Conservation (phyloP, 1,140 invertebrate genomes). For the Drosophila bocki region DNA sequence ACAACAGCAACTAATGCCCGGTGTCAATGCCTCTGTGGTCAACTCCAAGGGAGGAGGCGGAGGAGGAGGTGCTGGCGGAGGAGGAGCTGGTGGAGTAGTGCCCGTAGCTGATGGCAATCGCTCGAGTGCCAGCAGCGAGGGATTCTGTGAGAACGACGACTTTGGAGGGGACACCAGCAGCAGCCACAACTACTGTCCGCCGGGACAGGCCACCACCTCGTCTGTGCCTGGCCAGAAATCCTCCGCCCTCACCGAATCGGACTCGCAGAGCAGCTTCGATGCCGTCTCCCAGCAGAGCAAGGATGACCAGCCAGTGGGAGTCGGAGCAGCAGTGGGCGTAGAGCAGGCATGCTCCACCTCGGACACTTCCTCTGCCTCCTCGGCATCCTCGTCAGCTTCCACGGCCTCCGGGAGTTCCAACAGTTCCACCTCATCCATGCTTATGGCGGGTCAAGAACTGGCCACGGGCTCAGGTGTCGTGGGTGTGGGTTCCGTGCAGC, state of each 20-base stretch:
- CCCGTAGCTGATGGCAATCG: constrained; percentile 91
- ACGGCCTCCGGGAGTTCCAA: constrained; percentile 76
- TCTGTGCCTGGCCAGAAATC: constrained; percentile 55
- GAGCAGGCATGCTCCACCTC: constrained; percentile 71
- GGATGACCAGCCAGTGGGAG: constrained; percentile 40
- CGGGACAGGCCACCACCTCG: constrained; percentile 23
- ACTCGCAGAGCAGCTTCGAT: constrained; percentile 77
- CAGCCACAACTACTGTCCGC: constrained; percentile 76
- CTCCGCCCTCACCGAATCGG: constrained; percentile 64
- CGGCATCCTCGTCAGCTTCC: constrained; percentile 65
- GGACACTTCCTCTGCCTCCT: constrained; percentile 73
- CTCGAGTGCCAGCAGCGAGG: constrained; percentile 97
- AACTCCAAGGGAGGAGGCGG: constrained; percentile 12
- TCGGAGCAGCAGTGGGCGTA: constrained; percentile 24
- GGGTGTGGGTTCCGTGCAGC: constrained; percentile 9
- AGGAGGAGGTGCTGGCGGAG: neutral
- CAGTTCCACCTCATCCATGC: constrained; percentile 77
- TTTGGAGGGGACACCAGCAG: constrained; percentile 87
- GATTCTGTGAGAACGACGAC: constrained; percentile 97
- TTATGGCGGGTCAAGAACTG: constrained; percentile 57
- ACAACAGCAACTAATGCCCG: constrained; percentile 10
- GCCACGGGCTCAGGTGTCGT: constrained; percentile 16
- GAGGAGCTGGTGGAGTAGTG: neutral
- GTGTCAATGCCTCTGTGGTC: neutral
- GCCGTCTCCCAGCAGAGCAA: constrained; percentile 69